Conservation (phyloP, 1,140 invertebrate species). For the Drosophila virilis region DNA sequence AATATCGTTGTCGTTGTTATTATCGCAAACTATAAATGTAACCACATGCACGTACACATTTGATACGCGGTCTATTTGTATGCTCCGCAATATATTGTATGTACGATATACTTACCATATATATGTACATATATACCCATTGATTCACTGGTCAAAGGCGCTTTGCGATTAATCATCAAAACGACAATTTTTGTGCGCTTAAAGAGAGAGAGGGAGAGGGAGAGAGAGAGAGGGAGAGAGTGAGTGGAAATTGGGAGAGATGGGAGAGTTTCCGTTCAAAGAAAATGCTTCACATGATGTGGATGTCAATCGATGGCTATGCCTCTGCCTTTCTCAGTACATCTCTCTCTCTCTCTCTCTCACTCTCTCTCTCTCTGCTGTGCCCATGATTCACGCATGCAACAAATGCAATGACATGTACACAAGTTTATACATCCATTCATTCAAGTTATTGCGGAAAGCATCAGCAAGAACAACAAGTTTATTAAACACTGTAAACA, state of each 20-base stretch:
- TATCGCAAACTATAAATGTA: conserved; percentile 31
- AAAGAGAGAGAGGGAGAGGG: not conserved
- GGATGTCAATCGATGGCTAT: conserved; percentile 12
- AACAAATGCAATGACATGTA: conserved; percentile 13
- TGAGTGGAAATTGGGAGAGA: too few species aligned
- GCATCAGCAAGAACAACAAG: conserved; percentile 35
- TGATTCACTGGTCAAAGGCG: conserved; percentile 39
- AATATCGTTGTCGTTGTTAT: conserved; percentile 10
- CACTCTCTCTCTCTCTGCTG: not conserved
- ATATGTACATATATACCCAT: conserved; percentile 26
- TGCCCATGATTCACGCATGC: conserved; percentile 10
- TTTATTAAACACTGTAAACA: conserved; percentile 64
- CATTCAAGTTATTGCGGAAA: conserved; percentile 8
- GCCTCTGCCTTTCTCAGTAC: not conserved
- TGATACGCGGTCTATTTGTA: conserved; percentile 11
- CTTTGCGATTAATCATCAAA: conserved; percentile 48
- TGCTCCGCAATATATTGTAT: not conserved
- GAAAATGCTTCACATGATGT: conserved; percentile 2
- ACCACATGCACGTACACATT: conserved; percentile 10
- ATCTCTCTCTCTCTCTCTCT: not conserved
- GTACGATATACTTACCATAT: not conserved
- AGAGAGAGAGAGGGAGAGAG: not conserved
- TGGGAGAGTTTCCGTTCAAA: conserved; percentile 1
- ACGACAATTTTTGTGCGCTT: not conserved
- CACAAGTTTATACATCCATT: conserved; percentile 20